A percentile compares a stretch with the other conserved stretches of the same genome.
phyloP scores from a whole-genome alignment of 2,888 invertebrate genomes.

The Lottia scabra region DNA sequence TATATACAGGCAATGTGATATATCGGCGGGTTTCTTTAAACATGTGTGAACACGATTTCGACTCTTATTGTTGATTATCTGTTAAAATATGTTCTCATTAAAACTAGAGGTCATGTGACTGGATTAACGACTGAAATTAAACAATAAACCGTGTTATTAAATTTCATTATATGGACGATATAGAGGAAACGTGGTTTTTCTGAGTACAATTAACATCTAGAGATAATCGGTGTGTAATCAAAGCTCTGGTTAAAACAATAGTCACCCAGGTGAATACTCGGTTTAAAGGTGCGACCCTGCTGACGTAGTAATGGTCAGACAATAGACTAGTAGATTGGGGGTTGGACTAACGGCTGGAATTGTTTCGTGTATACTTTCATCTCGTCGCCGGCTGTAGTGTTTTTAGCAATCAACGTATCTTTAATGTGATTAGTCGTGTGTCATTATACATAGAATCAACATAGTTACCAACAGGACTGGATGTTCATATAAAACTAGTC shows the following conservation, averaged over 20 bases:
- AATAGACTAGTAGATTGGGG: not conserved
- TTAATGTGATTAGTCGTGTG: too few species aligned
- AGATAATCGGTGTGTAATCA: not conserved
- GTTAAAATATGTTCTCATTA: not conserved
- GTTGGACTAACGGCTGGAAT: not conserved
- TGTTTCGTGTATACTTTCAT: not conserved
- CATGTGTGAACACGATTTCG: too few species aligned
- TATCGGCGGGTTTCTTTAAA: too few species aligned
- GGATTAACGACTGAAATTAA: not conserved
- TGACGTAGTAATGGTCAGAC: not conserved
- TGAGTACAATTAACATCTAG: not conserved
- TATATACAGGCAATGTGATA: too few species aligned
- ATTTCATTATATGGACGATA: not conserved
- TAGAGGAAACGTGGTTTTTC: not conserved
- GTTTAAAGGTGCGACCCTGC: not conserved
- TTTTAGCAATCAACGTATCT: too few species aligned
- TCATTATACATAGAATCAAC: too few species aligned
- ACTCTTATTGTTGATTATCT: not conserved
- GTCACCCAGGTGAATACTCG: not conserved
- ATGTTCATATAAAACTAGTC: too few species aligned
- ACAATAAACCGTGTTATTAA: not conserved
- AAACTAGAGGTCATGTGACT: not conserved
- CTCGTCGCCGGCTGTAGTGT: too few species aligned
- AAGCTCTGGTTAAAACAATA: not conserved
- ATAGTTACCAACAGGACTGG: too few species aligned